A percentile compares a stretch with the other conserved stretches of the same genome.
Conservation (phyloP, 2,888 invertebrate species). For the Boloria selene region DNA sequence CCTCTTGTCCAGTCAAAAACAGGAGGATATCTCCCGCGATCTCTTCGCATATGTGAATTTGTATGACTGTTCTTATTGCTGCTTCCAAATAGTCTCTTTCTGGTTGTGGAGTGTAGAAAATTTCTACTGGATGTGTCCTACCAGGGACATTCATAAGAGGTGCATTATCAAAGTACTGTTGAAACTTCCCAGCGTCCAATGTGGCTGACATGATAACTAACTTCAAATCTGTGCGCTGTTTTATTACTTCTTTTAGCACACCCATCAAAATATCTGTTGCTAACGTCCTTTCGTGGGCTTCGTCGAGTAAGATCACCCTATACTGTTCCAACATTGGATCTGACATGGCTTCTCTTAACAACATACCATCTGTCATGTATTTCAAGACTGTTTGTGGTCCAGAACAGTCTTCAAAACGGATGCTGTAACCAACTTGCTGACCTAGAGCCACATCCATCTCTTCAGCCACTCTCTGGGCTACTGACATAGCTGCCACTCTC, state of each 20-base stretch:
- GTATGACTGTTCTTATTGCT: slow-evolving; percentile 96
- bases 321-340: slow-evolving; percentile 98
- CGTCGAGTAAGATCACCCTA: slow-evolving; percentile 97
- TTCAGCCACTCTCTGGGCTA: slow-evolving; percentile 98
- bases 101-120: slow-evolving; percentile 99
- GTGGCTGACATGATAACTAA: slow-evolving; percentile 99
- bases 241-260: slow-evolving; percentile 97
- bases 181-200: slow-evolving; percentile 99
- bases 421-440: slow-evolving; percentile 84
- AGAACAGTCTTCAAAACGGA: slow-evolving; percentile 99
- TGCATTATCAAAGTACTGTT: slow-evolving; percentile 99
- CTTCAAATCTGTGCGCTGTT: slow-evolving; percentile 95
- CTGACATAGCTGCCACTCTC: slow-evolving; percentile 99
- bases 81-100: slow-evolving; percentile 98
- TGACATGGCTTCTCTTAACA: slow-evolving; percentile 99
- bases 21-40: slow-evolving; percentile 95
- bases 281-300: slow-evolving; percentile 99
- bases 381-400: slow-evolving; percentile 96
- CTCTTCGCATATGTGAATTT: slow-evolving; percentile 98
- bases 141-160: slow-evolving; percentile 99
- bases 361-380: slow-evolving; percentile 99
- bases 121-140: slow-evolving; percentile 81
- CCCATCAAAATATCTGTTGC: slow-evolving; percentile 99
- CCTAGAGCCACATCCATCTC: slow-evolving; percentile 99
- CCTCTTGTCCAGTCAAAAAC: slow-evolving; percentile 92